Conservation (phyloP, 1,140 invertebrate species). For the Drosophila insularis region DNA sequence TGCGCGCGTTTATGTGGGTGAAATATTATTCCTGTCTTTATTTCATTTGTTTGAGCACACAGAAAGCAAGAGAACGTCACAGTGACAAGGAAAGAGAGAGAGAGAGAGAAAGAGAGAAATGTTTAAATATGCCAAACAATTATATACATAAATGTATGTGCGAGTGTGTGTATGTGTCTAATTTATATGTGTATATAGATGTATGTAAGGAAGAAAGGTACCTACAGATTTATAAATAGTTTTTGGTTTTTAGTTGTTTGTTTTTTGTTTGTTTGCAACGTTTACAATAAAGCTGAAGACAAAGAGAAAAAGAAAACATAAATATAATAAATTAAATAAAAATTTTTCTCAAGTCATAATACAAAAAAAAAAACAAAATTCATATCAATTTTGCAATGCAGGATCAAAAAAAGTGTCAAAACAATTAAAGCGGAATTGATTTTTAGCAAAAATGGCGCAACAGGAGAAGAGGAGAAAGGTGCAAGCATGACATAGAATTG, state of each 20-base stretch:
- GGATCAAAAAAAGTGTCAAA: too few species aligned
- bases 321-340: constrained; percentile 22
- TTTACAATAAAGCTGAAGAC: constrained; percentile 50
- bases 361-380: not conserved
- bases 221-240: constrained; percentile 9
- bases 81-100: constrained; percentile 24
- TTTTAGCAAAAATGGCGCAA: not conserved
- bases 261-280: constrained; percentile 31
- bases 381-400: constrained; percentile 9
- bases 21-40: constrained; percentile 12
- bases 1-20: constrained; percentile 25
- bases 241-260: constrained; percentile 1
- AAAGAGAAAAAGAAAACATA: constrained; percentile 24
- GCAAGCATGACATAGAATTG: not conserved
- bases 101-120: constrained; percentile 17
- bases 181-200: not conserved
- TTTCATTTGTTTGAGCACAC: constrained; percentile 42
- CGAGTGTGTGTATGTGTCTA: not conserved
- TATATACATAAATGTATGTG: constrained; percentile 1
- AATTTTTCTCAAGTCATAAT: constrained; percentile 9
- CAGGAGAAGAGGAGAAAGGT: not conserved
- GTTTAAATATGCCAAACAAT: constrained; percentile 15
- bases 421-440: constrained; percentile 3
- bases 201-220: not conserved
- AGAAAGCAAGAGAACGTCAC: constrained; percentile 26